Conservation (phyloP, 1,140 invertebrate species). For the Euwallacea fornicatus region DNA sequence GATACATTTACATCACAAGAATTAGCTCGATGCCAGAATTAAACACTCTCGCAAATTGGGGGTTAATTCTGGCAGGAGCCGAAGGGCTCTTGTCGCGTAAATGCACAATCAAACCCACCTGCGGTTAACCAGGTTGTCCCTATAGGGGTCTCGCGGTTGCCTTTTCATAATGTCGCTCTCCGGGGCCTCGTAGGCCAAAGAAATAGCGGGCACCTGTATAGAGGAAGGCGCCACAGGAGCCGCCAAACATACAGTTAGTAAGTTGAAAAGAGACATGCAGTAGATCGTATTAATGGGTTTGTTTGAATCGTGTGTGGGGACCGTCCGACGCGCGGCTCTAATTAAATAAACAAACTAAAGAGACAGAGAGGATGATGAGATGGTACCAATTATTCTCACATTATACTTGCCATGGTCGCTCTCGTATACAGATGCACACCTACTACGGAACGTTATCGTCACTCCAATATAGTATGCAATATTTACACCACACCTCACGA, state of each 20-base stretch:
- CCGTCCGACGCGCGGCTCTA: no score
- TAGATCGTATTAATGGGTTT: conserved; percentile 31
- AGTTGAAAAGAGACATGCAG: conserved; percentile 48
- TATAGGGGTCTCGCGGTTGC: conserved; percentile 89
- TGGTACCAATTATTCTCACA: no score
- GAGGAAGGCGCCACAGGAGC: conserved; percentile 52
- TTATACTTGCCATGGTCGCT: no score
- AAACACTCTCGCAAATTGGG: no score
- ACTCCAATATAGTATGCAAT: no score
- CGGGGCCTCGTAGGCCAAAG: conserved; percentile 93
- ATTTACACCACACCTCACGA: no score
- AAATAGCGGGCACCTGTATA: conserved; percentile 89
- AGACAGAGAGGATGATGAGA: no score
- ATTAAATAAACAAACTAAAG: no score
- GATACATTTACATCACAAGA: conserved; percentile 39
- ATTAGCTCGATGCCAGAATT: not conserved
- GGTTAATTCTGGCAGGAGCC: conserved; percentile 27
- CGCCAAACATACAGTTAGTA: conserved; percentile 56
- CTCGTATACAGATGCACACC: no score
- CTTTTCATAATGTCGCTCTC: conserved; percentile 98
- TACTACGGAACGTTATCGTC: no score
- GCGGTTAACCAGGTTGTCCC: conserved; percentile 94
- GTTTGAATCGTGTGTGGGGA: conserved; percentile 45
- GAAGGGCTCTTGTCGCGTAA: conserved; percentile 22
- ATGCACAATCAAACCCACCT: conserved; percentile 62